A percentile compares a stretch with the other conserved stretches of the same genome.
phyloP scores from a whole-genome alignment of 2,113 vertebrate genomes.

The Pachypanchax playfairii region DNA sequence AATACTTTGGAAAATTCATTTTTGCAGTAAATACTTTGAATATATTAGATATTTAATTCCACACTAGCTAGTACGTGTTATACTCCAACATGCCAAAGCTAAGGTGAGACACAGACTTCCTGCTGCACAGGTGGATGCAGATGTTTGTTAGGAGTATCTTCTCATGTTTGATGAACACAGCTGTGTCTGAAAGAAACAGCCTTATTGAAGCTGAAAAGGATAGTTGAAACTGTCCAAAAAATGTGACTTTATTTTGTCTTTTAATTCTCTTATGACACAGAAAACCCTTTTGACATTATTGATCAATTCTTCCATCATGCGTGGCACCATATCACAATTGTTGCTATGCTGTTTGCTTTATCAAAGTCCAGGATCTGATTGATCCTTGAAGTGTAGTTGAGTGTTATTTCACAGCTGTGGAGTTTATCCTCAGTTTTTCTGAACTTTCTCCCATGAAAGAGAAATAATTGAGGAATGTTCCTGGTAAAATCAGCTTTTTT shows the following conservation, averaged over 20 bases:
- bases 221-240: too few species aligned
- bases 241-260: background rate
- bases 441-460: background rate
- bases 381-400: background rate
- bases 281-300: slow-evolving; percentile 28
- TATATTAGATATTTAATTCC: slow-evolving; percentile 24
- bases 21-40: slow-evolving; percentile 5
- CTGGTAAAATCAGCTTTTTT: slow-evolving; percentile 9
- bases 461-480: background rate
- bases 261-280: too few species aligned
- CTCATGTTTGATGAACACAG: slow-evolving; percentile 7
- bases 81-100: slow-evolving; percentile 43
- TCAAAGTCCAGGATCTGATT: slow-evolving; percentile 35
- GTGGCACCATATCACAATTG: background rate
- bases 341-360: slow-evolving; percentile 27
- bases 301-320: background rate
- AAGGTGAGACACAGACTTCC: slow-evolving; percentile 41
- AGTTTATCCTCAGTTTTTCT: background rate
- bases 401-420: background rate
- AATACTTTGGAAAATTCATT: background rate
- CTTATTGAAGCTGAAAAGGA: too few species aligned
- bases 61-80: slow-evolving; percentile 29
- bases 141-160: slow-evolving; percentile 2
- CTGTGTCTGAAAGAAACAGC: background rate
- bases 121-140: background rate